A percentile compares a stretch with the other conserved stretches of the same genome.
phyloP scores from a whole-genome alignment of 2,113 vertebrate genomes.

The Leucosticte australis region DNA sequence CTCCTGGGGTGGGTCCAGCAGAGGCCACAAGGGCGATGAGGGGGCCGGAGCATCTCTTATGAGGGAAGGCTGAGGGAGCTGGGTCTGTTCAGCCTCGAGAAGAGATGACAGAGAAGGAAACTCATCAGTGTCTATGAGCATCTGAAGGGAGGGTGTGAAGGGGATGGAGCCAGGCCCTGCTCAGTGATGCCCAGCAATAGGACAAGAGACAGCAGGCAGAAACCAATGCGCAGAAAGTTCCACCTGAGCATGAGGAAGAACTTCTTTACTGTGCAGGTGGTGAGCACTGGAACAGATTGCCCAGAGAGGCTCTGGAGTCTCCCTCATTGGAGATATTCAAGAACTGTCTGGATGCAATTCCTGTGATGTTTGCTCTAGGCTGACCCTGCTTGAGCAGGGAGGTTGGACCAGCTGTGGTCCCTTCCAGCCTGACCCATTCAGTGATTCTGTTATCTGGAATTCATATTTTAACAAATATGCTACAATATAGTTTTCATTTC shows the following conservation, averaged over 20 bases:
- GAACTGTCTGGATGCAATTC: background rate
- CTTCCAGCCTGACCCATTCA: background rate
- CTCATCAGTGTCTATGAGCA: background rate
- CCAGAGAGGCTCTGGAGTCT: rapidly evolving
- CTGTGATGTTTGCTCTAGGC: background rate
- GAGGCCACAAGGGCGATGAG: background rate
- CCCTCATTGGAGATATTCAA: background rate
- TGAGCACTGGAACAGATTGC: background rate
- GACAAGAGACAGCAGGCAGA: rapidly evolving
- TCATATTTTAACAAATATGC: background rate
- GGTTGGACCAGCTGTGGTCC: background rate
- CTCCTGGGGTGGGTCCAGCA: background rate
- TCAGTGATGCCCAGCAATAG: background rate
- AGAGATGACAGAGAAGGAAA: rapidly evolving
- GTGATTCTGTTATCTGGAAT: background rate
- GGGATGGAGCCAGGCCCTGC: background rate
- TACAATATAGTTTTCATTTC: background rate
- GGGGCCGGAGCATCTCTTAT: background rate
- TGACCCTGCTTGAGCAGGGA: background rate
- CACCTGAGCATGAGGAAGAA: background rate
- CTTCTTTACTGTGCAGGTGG: background rate
- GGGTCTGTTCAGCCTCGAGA: background rate
- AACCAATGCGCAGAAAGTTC: background rate
- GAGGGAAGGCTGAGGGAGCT: background rate
- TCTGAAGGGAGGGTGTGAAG: background rate